phyloP scores from a whole-genome alignment of 2,113 vertebrate species.

The Miniopterus natalensis region DNA sequence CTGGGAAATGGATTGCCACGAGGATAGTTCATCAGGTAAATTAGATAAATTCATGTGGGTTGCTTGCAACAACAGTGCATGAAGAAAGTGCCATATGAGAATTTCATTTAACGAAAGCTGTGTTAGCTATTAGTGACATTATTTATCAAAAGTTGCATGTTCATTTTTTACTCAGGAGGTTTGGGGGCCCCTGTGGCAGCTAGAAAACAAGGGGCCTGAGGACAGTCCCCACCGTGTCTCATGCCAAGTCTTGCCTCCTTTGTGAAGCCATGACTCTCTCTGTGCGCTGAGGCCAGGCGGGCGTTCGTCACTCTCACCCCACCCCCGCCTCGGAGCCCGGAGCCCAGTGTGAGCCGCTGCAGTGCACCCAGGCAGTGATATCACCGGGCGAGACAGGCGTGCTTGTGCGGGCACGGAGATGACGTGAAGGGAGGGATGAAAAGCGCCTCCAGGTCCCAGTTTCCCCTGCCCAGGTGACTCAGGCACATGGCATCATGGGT shows the following conservation, averaged over 20 bases:
- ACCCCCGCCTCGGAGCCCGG: not conserved
- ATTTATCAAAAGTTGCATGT: not conserved
- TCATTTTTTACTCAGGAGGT: not conserved
- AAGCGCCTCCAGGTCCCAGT: not conserved
- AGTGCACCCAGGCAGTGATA: not conserved
- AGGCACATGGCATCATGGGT: not conserved
- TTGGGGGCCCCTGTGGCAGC: not conserved
- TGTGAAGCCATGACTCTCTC: not conserved
- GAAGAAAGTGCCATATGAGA: not conserved
- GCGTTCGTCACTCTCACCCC: not conserved
- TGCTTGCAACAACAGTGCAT: not conserved
- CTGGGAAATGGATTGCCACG: not conserved
- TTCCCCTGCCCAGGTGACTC: slow-evolving; percentile 46
- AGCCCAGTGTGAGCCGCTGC: not conserved
- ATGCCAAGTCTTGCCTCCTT: not conserved
- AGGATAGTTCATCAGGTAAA: not conserved
- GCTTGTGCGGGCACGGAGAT: slow-evolving; percentile 35
- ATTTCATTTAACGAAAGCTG: not conserved
- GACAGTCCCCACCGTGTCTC: fast-evolving
- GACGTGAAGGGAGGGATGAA: slow-evolving; percentile 27
- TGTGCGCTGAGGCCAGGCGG: not conserved
- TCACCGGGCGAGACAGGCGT: not conserved
- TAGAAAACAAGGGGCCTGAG: not conserved
- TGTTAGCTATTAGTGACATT: not conserved
- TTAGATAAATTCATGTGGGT: not conserved